phyloP scores from a whole-genome alignment of 2,888 invertebrate species.

The Slavum lentiscoides region DNA sequence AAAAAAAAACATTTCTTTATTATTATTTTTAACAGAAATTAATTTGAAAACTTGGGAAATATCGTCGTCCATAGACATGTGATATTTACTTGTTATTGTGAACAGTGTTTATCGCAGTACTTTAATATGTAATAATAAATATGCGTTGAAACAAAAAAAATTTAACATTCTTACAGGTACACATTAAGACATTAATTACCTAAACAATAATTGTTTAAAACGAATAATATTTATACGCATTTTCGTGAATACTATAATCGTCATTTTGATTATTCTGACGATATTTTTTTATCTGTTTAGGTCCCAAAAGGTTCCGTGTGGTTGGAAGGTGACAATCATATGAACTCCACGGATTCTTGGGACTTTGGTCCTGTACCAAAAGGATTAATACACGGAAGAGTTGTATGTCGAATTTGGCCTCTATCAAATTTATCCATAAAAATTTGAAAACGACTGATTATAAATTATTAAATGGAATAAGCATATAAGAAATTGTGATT shows the following conservation, averaged over 20 bases:
- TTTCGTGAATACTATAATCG: not conserved
- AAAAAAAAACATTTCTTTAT: no score
- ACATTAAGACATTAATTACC: no score
- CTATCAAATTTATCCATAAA: conserved; percentile 52
- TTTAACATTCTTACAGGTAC: no score
- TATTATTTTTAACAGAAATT: no score
- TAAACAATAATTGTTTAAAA: no score
- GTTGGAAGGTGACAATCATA: conserved; percentile 87
- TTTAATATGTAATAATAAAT: no score
- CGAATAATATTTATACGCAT: conserved; percentile 1
- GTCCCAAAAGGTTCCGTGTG: conserved; percentile 86
- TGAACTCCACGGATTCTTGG: conserved; percentile 85
- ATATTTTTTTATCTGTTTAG: conserved; percentile 59
- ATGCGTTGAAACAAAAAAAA: no score
- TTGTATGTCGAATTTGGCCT: conserved; percentile 81
- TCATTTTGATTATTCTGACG: not conserved
- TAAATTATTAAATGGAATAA: not conserved
- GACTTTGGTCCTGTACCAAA: conserved; percentile 85
- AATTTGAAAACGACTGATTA: not conserved
- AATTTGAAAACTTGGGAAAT: no score
- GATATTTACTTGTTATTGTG: no score
- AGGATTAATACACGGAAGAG: conserved; percentile 80
- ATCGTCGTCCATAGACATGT: no score
- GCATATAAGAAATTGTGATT: not conserved
- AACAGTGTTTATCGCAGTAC: no score